phyloP scores from a whole-genome alignment of 2,113 vertebrate genomes.

The Phasianus colchicus region DNA sequence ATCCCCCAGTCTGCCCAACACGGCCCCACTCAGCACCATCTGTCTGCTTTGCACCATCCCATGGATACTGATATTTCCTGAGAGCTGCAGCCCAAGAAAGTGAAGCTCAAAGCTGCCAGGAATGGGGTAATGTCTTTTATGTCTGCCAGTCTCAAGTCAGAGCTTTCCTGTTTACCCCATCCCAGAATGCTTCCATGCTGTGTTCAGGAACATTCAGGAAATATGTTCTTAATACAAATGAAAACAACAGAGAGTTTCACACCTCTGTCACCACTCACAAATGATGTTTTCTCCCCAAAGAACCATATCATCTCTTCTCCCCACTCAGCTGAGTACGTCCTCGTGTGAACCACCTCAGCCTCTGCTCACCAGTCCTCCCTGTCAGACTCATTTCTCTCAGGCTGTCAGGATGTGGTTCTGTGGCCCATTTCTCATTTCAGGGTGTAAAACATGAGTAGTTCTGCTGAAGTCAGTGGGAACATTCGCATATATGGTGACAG shows the following conservation, averaged over 20 bases:
- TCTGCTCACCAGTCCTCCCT: background rate
- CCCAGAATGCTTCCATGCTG: background rate
- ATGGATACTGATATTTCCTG: background rate
- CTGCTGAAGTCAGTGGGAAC: background rate
- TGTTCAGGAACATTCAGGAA: background rate
- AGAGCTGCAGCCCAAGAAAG: background rate
- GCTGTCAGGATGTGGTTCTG: background rate
- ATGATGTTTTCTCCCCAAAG: background rate
- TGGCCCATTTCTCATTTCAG: background rate
- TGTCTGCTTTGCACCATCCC: background rate
- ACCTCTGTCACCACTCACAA: background rate
- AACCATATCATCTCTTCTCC: background rate
- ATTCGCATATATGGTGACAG: background rate
- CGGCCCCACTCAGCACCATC: background rate
- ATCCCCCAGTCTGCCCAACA: background rate
- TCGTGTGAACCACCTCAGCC: background rate
- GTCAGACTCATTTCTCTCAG: background rate
- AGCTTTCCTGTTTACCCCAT: background rate
- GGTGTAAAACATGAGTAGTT: background rate
- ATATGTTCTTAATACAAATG: background rate
- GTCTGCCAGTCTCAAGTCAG: background rate
- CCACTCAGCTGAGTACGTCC: background rate
- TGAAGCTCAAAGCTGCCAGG: background rate
- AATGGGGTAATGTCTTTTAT: background rate
- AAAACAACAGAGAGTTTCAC: background rate